These are phyloP conservation scores for Jaculus jaculus DNA, from an alignment of 2,113 vertebrate genomes.

Conservation along the genomic window DNA sequence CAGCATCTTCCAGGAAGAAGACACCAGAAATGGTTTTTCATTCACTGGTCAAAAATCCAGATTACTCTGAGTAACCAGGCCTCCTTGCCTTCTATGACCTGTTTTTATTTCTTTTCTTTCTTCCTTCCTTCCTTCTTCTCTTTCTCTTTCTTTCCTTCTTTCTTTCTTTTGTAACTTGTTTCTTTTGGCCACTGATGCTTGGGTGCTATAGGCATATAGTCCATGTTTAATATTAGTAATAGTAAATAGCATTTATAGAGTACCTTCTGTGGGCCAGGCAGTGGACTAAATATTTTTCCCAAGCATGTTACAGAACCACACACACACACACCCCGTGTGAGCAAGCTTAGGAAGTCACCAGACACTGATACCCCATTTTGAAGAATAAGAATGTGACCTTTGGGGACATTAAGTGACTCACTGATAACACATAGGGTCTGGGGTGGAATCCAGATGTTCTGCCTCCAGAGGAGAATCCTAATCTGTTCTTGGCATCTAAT, in stretches of 20 bases:
- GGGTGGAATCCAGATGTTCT: background rate
- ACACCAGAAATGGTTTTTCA: background rate
- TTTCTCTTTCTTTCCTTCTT: too few species aligned
- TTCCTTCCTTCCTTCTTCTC: too few species aligned
- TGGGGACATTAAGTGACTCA: background rate
- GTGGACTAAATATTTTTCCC: background rate
- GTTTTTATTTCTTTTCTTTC: too few species aligned
- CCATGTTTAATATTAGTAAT: background rate
- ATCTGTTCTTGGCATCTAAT: background rate
- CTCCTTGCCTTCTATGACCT: background rate
- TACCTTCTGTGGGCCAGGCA: background rate
- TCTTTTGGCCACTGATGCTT: background rate
- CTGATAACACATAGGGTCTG: background rate
- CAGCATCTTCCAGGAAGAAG: background rate
- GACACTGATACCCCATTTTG: background rate
- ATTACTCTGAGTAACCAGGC: background rate
- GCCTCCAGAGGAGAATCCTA: background rate
- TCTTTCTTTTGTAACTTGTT: background rate
- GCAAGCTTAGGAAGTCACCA: background rate
- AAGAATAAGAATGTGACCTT: background rate
- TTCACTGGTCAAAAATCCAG: background rate
- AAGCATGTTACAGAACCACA: background rate
- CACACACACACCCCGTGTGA: background rate
- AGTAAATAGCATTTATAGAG: background rate
- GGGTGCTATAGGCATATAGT: background rate